These are phyloP conservation scores for Toxotes chatareus DNA, from an alignment of 2,113 vertebrate genomes.

Conservation along the genomic window DNA sequence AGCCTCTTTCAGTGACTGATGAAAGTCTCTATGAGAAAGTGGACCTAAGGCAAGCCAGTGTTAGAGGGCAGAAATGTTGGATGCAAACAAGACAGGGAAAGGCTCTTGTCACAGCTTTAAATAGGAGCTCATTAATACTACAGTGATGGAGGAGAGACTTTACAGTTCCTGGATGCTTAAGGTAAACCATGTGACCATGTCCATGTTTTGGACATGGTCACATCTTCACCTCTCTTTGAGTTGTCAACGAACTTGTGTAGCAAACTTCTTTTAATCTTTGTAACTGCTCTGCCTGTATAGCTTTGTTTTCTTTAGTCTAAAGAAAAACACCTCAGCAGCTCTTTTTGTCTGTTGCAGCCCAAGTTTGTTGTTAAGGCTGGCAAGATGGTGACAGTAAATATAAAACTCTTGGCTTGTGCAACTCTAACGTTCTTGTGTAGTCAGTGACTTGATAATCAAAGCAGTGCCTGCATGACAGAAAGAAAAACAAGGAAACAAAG, in stretches of 20 bases:
- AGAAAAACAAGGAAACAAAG: background rate
- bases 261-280: background rate
- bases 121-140: background rate
- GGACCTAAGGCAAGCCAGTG: background rate
- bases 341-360: background rate
- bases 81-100: too few relatives aligned
- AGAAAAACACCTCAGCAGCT: background rate
- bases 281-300: background rate
- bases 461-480: background rate
- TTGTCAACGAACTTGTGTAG: background rate
- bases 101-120: background rate
- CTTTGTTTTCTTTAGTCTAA: background rate
- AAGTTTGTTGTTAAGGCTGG: background rate
- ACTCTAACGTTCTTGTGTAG: background rate
- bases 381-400: background rate
- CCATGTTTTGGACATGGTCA: background rate
- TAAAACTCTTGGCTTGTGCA: constrained; percentile 1
- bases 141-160: background rate
- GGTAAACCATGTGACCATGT: background rate
- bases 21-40: background rate
- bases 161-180: background rate
- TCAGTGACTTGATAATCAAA: constrained; percentile 17
- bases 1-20: background rate
- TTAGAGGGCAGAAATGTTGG: background rate
- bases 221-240: background rate